phyloP scores from a whole-genome alignment of 2,888 invertebrate species.

The Sturmia bella region DNA sequence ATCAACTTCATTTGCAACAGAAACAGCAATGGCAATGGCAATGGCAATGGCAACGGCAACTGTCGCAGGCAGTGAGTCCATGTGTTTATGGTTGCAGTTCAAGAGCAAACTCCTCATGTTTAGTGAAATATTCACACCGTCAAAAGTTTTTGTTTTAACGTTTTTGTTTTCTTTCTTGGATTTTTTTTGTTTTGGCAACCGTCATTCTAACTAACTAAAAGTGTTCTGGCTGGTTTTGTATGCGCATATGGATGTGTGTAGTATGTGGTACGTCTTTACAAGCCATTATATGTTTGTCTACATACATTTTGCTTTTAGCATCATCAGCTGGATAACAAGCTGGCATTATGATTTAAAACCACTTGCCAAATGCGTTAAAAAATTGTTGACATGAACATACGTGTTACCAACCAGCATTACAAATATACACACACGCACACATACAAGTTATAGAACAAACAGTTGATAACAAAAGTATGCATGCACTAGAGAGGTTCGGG shows the following conservation, averaged over 20 bases:
- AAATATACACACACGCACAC: not conserved
- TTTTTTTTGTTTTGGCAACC: constrained; percentile 49
- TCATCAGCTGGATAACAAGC: constrained; percentile 65
- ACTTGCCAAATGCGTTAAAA: constrained; percentile 70
- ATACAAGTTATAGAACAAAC: not conserved
- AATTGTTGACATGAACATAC: constrained; percentile 60
- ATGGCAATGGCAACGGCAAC: constrained; percentile 35
- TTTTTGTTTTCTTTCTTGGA: constrained; percentile 4
- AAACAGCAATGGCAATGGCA: constrained; percentile 7
- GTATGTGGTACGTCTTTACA: constrained; percentile 7
- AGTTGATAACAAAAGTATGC: too few relatives aligned
- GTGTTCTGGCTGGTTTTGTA: constrained; percentile 38
- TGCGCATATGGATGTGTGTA: not conserved
- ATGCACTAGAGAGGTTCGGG: too few relatives aligned
- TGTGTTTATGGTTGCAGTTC: constrained; percentile 30
- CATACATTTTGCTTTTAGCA: constrained; percentile 44
- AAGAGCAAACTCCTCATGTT: constrained; percentile 42
- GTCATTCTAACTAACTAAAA: constrained; percentile 29
- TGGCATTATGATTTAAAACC: constrained; percentile 69
- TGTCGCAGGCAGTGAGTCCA: constrained; percentile 15
- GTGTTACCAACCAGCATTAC: constrained; percentile 39
- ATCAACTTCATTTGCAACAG: constrained; percentile 48
- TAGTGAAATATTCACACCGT: constrained; percentile 54
- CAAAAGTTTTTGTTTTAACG: constrained; percentile 9
- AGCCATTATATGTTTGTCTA: not conserved